Evolutionary conservation across 2,888 invertebrate genomes (phyloP).

Genomic region (Vesta saturnalis): DNA sequence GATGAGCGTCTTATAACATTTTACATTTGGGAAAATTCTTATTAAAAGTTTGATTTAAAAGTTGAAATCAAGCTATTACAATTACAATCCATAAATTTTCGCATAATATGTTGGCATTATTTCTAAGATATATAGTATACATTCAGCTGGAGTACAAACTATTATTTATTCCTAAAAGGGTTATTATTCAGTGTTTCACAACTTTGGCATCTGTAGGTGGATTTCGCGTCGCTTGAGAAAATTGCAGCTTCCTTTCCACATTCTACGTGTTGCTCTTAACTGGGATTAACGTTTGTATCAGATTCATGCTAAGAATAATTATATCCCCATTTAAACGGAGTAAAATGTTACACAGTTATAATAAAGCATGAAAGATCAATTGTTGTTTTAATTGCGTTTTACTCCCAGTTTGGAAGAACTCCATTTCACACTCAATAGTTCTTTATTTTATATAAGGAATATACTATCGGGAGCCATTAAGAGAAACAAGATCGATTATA

Average conservation of each 20-base stretch:
- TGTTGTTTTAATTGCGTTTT: too few species aligned
- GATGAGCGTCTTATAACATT: not conserved
- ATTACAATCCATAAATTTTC: not conserved
- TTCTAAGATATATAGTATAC: not conserved
- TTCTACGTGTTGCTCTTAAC: conserved; percentile 26
- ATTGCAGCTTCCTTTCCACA: conserved; percentile 21
- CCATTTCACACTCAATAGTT: too few species aligned
- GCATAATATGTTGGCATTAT: not conserved
- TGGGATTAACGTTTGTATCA: conserved; percentile 18
- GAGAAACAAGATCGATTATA: conserved; percentile 19
- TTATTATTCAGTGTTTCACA: conserved; percentile 24
- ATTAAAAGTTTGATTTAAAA: not conserved
- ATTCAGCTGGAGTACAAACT: conserved; percentile 22
- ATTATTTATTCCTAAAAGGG: conserved; percentile 26
- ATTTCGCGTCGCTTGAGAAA: conserved; percentile 19
- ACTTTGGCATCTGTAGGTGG: conserved; percentile 28
- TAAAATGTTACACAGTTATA: too few species aligned
- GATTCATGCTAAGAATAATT: not conserved
- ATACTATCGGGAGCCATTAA: not conserved
- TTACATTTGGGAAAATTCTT: not conserved
- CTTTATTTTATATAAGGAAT: too few species aligned
- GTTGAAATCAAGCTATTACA: too few species aligned
- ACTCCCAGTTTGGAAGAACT: not conserved
- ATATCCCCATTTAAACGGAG: not conserved
- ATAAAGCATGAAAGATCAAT: too few species aligned